Base-by-base conservation (phyloP, 2,113 vertebrate species). In the Pimephales promelas region DNA sequence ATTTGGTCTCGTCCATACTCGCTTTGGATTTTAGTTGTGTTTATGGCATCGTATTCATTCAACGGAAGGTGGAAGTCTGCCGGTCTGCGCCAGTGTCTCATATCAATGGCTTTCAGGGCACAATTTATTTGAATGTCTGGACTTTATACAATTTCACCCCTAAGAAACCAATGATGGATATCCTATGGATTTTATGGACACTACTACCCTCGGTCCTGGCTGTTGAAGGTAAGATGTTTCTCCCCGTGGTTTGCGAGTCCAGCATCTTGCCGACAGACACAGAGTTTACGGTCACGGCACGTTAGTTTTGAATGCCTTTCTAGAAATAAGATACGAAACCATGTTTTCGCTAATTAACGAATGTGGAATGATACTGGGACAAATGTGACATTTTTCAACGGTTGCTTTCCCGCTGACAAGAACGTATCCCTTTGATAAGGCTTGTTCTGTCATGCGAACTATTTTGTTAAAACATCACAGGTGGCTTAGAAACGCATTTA, bases 131-230 rank as follows among this genome's bases (percentile, higher is more conserved):
- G 93, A 95, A 92, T 94, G 92, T 88, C 92, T 87, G 92, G 92
- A 86, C 90, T 86, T 87, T 87, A 70, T 71, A 87, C 54, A 54
- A 72, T 83, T 79, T 74, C 76, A 36, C 79, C 83, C 72, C 31
- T 13, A 91, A 92, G 89, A 91, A 92, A 93, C 87, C 88, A 90
- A 91, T 91, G 88, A 95, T 95, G 94, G 94, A 94, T 94, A 94
- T 94, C 93, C 88, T 95, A 87, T 95, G 94, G 94, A 94, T 95
- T 92, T 93, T 95, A 92, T 95, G 94, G 93, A 95, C 89, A 89
- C 86, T 95, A 92, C 93, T 95, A 92, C 93, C 92, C 86, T 91
- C 92, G 85, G 94, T 92, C 49, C 86, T 94, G 87, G 93, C 93
- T 91, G 91, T 95, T 82, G 94, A 95, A 95, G 94, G 94, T 95